These are phyloP conservation scores for Gymnothorax javanicus DNA, from an alignment of 2,797 vertebrate genomes.

Conservation along the genomic window DNA sequence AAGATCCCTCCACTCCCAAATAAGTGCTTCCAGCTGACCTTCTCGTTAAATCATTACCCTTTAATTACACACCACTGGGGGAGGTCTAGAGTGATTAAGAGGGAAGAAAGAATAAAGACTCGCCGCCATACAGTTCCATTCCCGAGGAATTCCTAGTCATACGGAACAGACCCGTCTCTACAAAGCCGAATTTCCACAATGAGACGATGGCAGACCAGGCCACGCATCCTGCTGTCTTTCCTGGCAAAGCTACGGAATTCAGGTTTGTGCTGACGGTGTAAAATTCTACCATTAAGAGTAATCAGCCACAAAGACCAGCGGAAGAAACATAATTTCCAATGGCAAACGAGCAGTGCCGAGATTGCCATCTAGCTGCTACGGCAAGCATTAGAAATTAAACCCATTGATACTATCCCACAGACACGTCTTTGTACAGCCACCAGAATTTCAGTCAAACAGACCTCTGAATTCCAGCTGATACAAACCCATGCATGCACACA, in stretches of 20 bases:
- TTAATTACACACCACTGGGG: not conserved
- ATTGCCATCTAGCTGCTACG: not conserved
- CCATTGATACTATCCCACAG: not conserved
- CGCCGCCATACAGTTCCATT: not conserved
- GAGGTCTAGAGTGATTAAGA: slow-evolving; percentile 12
- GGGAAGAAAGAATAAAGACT: not conserved
- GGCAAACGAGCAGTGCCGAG: not conserved
- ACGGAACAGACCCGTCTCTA: not conserved
- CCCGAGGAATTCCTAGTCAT: not conserved
- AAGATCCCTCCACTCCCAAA: not conserved
- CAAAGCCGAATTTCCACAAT: not conserved
- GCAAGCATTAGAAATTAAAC: not conserved
- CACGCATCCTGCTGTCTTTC: not conserved
- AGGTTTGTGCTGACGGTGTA: not conserved
- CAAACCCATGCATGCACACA: not conserved
- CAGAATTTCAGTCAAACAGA: not conserved
- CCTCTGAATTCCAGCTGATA: not conserved
- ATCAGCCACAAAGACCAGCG: not conserved
- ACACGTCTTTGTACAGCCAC: not conserved
- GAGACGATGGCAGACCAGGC: not conserved
- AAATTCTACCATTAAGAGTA: not conserved
- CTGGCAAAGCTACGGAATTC: not conserved
- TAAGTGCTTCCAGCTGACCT: not conserved
- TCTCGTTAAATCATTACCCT: slow-evolving; percentile 25
- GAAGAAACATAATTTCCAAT: not conserved